Evolutionary conservation across 2,888 invertebrate genomes (phyloP).

Genomic region (Lasioglossum lativentre): DNA sequence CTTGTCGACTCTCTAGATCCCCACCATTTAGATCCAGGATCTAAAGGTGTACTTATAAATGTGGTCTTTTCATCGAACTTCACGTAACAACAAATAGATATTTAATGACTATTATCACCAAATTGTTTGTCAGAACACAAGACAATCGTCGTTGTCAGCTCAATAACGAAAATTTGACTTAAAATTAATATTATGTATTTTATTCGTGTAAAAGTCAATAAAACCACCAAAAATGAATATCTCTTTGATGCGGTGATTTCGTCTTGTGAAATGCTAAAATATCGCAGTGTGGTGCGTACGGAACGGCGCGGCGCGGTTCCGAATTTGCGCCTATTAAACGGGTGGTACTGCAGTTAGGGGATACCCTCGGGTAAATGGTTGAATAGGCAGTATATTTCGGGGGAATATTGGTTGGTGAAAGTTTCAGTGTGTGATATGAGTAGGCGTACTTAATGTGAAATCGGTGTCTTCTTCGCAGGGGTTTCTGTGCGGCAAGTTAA

Average conservation of each 20-base stretch:
- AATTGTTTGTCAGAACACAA: too few relatives aligned
- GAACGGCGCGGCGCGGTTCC: not conserved
- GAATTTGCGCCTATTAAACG: not conserved
- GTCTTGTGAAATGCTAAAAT: not conserved
- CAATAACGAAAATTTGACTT: not conserved
- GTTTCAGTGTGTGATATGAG: constrained; percentile 39
- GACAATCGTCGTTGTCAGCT: too few relatives aligned
- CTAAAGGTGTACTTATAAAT: too few relatives aligned
- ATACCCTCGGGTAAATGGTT: not conserved
- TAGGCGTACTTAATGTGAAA: constrained; percentile 66
- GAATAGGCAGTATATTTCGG: constrained; percentile 9
- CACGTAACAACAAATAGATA: too few relatives aligned
- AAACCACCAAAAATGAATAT: not conserved
- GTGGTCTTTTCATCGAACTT: too few relatives aligned
- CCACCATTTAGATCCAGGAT: too few relatives aligned
- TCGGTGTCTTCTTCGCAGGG: constrained; percentile 70
- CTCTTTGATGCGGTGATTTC: not conserved
- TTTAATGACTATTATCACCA: too few relatives aligned
- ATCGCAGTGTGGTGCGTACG: not conserved
- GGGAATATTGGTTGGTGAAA: constrained; percentile 33
- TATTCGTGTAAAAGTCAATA: not conserved
- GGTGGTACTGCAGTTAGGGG: not conserved
- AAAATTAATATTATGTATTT: not conserved
- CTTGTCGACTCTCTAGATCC: too few relatives aligned
- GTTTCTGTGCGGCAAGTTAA: constrained; percentile 71